These are phyloP conservation scores for Denticeps clupeoides DNA, from an alignment of 2,797 vertebrate genomes.

Conservation along the genomic window DNA sequence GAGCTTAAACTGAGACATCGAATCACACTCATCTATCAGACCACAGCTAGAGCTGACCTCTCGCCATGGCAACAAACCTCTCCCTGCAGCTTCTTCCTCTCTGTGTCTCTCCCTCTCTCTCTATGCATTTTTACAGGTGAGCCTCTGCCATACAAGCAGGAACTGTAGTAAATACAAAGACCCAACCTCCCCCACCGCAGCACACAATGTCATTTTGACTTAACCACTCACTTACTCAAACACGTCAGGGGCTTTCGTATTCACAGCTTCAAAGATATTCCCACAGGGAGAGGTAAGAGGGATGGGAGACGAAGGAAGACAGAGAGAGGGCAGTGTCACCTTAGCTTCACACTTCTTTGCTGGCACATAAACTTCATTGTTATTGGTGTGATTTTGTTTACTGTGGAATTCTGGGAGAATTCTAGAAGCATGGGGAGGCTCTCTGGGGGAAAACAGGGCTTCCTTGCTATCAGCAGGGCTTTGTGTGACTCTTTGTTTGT, in stretches of 20 bases:
- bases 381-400: slow-evolving; percentile 12
- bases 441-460: slow-evolving; percentile 7
- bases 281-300: not conserved
- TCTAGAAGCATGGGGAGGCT: slow-evolving; percentile 12
- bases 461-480: slow-evolving; percentile 9
- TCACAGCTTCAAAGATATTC: slow-evolving; percentile 1
- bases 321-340: slow-evolving; percentile 6
- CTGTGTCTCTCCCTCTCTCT: not conserved
- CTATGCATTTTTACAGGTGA: not conserved
- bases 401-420: slow-evolving; percentile 14
- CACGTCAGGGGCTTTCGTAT: slow-evolving; percentile 3
- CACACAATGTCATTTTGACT: slow-evolving; percentile 1
- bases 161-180: not conserved
- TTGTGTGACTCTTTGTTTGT: no score
- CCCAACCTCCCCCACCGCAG: not conserved
- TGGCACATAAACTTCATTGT: slow-evolving; percentile 4
- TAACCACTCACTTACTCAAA: slow-evolving; percentile 3
- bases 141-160: not conserved
- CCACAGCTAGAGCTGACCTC: slow-evolving; percentile 56
- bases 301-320: not conserved
- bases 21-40: slow-evolving; percentile 53
- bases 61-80: slow-evolving; percentile 62
- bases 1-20: slow-evolving; percentile 44
- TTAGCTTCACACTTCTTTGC: not conserved
- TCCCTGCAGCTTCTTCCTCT: slow-evolving; percentile 39